Conservation (phyloP, 1,140 invertebrate genomes). For the Heliconius hewitsoni region DNA sequence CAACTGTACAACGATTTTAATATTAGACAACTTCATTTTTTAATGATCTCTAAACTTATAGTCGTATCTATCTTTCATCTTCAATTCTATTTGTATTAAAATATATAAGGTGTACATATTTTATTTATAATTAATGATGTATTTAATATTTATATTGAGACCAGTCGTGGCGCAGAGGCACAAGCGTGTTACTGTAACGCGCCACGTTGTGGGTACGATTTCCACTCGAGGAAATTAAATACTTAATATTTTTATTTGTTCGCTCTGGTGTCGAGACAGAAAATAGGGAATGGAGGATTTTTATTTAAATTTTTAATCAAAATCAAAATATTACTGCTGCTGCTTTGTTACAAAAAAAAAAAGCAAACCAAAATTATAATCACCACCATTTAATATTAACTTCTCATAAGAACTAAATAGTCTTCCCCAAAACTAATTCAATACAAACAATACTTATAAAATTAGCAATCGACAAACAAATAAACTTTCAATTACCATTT, state of each 20-base stretch:
- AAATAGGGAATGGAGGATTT: too few relatives aligned
- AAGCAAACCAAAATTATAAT: too few relatives aligned
- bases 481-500: constrained; percentile 42
- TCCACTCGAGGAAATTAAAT: too few relatives aligned
- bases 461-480: constrained; percentile 13
- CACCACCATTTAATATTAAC: too few relatives aligned
- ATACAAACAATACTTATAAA: neutral
- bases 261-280: too few relatives aligned
- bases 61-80: constrained; percentile 66
- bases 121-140: neutral
- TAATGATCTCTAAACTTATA: constrained; percentile 45
- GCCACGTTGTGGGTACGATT: too few relatives aligned
- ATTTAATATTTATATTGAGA: neutral
- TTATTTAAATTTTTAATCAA: too few relatives aligned
- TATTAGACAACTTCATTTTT: constrained; percentile 65
- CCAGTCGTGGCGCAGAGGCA: too few relatives aligned
- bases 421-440: neutral
- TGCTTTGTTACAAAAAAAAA: too few relatives aligned
- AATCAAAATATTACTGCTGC: too few relatives aligned
- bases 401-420: neutral
- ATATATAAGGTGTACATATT: neutral
- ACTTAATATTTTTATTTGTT: too few relatives aligned
- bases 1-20: constrained; percentile 63
- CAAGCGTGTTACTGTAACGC: too few relatives aligned
- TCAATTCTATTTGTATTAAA: constrained; percentile 50